Base-by-base conservation (phyloP, 1,140 invertebrate genomes). In the Heliconius hewitsoni region DNA sequence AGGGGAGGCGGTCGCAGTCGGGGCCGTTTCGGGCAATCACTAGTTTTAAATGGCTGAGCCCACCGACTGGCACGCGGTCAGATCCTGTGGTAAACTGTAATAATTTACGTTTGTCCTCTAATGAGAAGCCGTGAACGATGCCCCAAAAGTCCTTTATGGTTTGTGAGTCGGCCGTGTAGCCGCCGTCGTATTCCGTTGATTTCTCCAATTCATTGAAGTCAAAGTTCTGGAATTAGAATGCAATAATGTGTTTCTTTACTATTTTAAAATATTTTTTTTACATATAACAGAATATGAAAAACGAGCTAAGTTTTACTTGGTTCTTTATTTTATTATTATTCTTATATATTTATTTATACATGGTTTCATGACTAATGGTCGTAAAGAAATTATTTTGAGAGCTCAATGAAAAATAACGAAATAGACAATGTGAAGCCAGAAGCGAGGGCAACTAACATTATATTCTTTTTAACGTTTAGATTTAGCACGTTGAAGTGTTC, bases 81-180 rank as follows among this genome's bases (percentile, higher is more conserved):
- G 98, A 98, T 55, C 99, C 99, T 0, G 98, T 99, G 0, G 99
- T 96, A 88, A 99, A 99, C 86, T 99, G 97, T 66, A 99, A 95
- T 78, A 99, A 96, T 89, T 98, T 98, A 74, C 98, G 96, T 93
- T 99, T 99, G 82, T 98, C 96, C 86, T 98, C 97, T 2, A 97
- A 83, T 0, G 96, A 95, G 71, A 99, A 95, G 30, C 96, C 96
- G 91, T 99, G 98, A n/a, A 99, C 99, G 39, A 99, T 97, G 80
- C 97, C 96, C 99, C 99, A 99, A 91, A 99, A 99, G 87, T 98
- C 96, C 86, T 97, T 96, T 74, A 99, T 98, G 0, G 97, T 97
- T 87, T 96, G 96, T 78, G 98, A 97, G 16, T 98, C 96, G 1
- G 96, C 93, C 9, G 97, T 97, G 90, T 99, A 99, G 52, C 98